These are phyloP conservation scores for Phoeniculus purpureus DNA, from an alignment of 2,797 vertebrate species.

Conservation along the genomic window DNA sequence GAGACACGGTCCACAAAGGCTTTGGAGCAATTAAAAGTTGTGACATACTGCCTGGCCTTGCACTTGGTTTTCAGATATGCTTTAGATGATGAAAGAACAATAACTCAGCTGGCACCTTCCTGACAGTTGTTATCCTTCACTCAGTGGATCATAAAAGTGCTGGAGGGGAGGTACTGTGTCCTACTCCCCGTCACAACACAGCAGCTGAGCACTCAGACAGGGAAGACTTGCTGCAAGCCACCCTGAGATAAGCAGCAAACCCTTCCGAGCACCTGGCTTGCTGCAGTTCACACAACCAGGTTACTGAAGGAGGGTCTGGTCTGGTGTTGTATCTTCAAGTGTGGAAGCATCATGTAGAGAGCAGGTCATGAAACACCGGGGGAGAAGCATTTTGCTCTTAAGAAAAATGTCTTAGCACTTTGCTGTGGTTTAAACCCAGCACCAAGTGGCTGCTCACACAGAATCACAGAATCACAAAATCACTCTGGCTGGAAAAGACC, in stretches of 20 bases:
- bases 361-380: fast-evolving
- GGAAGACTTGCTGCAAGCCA: background rate
- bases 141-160: background rate
- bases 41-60: background rate
- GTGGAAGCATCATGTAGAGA: background rate
- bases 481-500: too few relatives aligned
- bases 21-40: background rate
- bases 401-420: background rate
- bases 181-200: background rate
- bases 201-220: fast-evolving
- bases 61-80: fast-evolving
- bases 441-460: too few relatives aligned
- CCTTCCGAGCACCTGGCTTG: background rate
- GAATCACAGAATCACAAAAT: too few relatives aligned
- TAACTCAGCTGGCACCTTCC: background rate
- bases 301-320: background rate
- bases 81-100: background rate
- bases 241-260: background rate
- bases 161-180: background rate
- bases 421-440: background rate
- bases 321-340: background rate
- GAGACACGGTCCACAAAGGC: background rate
- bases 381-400: background rate
- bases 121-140: background rate
- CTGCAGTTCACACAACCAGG: background rate